phyloP scores from a whole-genome alignment of 1,140 invertebrate species.

The Lordiphosa stackelbergi region DNA sequence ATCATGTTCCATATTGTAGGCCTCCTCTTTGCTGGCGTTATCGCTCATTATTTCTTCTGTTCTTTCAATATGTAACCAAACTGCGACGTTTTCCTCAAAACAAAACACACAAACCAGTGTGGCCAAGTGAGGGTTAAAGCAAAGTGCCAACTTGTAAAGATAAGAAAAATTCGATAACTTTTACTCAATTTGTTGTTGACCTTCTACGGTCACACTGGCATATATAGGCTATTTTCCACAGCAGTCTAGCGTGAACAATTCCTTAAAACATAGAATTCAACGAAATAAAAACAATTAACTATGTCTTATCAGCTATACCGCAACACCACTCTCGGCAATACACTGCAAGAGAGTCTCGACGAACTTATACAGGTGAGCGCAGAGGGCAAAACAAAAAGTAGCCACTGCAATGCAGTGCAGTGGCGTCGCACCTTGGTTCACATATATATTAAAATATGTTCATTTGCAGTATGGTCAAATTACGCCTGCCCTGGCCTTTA shows the following conservation, averaged over 20 bases:
- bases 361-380: slow-evolving; percentile 89
- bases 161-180: too few relatives aligned
- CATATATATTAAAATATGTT: slow-evolving; percentile 37
- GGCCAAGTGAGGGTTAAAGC: background rate
- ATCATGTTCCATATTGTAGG: slow-evolving; percentile 79
- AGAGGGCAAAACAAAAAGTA: background rate
- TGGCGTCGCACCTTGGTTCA: slow-evolving; percentile 15
- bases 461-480: slow-evolving; percentile 95
- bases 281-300: background rate
- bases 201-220: too few relatives aligned
- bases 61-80: slow-evolving; percentile 10
- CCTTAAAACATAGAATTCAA: too few relatives aligned
- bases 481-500: slow-evolving; percentile 92
- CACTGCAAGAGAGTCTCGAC: slow-evolving; percentile 96
- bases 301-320: slow-evolving; percentile 98
- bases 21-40: slow-evolving; percentile 48
- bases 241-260: too few relatives aligned
- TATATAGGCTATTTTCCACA: too few relatives aligned
- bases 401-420: slow-evolving; percentile 15
- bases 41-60: slow-evolving; percentile 41
- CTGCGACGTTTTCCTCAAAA: slow-evolving; percentile 61
- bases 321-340: slow-evolving; percentile 97
- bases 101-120: slow-evolving; percentile 45
- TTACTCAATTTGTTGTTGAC: too few relatives aligned
- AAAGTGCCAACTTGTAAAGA: background rate